These are phyloP conservation scores for Pseudomugil gertrudae DNA, from an alignment of 2,797 vertebrate species.

Conservation along the genomic window DNA sequence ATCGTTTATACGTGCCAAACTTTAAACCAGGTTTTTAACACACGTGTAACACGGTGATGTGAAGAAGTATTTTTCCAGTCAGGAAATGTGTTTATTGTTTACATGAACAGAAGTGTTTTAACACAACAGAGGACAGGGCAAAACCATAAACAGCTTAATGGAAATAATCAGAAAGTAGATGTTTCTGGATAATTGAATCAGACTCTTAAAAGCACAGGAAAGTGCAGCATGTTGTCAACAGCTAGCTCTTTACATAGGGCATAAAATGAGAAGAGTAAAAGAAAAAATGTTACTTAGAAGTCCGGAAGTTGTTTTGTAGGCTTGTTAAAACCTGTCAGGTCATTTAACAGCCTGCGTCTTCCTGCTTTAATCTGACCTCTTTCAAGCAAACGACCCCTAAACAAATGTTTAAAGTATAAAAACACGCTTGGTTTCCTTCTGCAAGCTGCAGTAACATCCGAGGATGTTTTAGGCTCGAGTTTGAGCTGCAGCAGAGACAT, in stretches of 20 bases:
- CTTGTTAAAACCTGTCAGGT: conserved; percentile 1
- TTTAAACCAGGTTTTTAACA: background rate
- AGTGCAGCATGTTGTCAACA: background rate
- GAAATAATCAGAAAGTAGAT: background rate
- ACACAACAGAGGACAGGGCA: background rate
- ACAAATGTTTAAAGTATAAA: background rate
- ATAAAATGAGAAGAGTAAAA: background rate
- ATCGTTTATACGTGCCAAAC: background rate
- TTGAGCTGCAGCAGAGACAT: conserved; percentile 8
- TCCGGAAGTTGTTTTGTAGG: conserved; percentile 4
- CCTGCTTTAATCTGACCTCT: background rate
- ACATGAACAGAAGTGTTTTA: background rate
- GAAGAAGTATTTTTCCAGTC: no score
- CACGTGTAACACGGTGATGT: background rate
- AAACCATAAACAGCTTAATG: background rate
- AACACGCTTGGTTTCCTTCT: conserved; percentile 1
- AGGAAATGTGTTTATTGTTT: background rate
- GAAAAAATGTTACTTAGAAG: background rate
- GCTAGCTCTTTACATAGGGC: background rate
- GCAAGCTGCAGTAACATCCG: conserved; percentile 2
- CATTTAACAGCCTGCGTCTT: background rate
- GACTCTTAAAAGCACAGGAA: background rate
- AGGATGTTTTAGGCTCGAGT: conserved; percentile 7
- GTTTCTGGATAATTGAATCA: background rate
- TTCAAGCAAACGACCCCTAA: background rate